Conservation (phyloP, 2,888 invertebrate genomes). For the Nebria brevicollis region DNA sequence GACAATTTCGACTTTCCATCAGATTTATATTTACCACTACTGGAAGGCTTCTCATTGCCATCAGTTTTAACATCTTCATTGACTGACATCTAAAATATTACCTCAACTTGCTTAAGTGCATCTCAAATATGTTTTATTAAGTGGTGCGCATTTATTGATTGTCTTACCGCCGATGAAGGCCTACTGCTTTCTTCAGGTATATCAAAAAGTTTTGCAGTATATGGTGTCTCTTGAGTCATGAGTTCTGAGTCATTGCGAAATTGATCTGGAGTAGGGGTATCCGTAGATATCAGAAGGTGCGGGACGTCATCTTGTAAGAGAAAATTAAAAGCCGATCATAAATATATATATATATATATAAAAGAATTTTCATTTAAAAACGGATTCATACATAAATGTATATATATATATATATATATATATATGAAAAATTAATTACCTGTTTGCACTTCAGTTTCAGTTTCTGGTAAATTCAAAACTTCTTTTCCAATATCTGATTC, state of each 20-base stretch:
- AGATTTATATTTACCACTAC: not conserved
- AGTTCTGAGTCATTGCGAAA: not conserved
- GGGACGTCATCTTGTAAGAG: not conserved
- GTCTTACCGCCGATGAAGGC: constrained; percentile 24
- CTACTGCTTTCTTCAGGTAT: constrained; percentile 34
- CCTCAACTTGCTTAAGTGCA: not conserved
- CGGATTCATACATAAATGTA: too few relatives aligned
- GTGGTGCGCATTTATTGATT: too few relatives aligned
- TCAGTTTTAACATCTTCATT: not conserved
- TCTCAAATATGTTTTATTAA: too few relatives aligned
- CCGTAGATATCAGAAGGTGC: not conserved
- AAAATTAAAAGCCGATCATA: not conserved
- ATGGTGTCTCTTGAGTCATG: not conserved
- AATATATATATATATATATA: too few relatives aligned
- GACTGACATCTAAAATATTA: not conserved
- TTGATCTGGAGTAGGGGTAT: not conserved
- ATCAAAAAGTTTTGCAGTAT: constrained; percentile 7
- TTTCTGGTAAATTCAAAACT: constrained; percentile 14
- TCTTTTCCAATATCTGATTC: not conserved
- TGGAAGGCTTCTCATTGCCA: not conserved
- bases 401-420: too few relatives aligned
- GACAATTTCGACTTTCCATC: constrained; percentile 77
- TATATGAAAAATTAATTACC: not conserved
- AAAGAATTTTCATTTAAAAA: too few relatives aligned
- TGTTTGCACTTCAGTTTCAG: not conserved